phyloP scores from a whole-genome alignment of 2,888 invertebrate species.

The Horisme vitalbata region DNA sequence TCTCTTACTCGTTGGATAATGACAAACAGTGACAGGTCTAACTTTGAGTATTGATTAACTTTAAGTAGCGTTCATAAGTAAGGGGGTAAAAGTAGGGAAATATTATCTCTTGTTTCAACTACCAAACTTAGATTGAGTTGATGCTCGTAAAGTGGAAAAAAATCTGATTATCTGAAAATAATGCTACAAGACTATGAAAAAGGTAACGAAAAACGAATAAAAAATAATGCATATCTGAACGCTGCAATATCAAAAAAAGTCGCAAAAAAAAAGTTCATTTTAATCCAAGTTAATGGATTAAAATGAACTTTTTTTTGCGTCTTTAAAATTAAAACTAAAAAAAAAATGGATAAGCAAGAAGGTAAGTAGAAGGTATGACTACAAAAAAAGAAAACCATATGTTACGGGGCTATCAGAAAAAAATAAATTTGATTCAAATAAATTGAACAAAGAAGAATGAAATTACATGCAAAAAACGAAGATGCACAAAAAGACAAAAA shows the following conservation, averaged over 20 bases:
- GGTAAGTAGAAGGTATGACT: slow-evolving; percentile 33
- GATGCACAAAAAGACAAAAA: slow-evolving; percentile 26
- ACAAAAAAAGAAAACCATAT: slow-evolving; percentile 33
- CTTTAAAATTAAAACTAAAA: too few relatives aligned
- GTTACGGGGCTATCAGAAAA: slow-evolving; percentile 36
- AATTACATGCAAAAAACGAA: slow-evolving; percentile 35
- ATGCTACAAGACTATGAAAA: slow-evolving; percentile 27
- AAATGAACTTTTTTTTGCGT: too few relatives aligned
- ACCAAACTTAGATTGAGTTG: slow-evolving; percentile 24
- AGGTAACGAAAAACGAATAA: slow-evolving; percentile 14
- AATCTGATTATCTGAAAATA: slow-evolving; percentile 11
- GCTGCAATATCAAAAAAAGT: slow-evolving; percentile 36
- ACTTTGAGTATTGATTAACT: too few relatives aligned
- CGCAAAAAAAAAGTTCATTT: too few relatives aligned
- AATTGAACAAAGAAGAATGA: slow-evolving; percentile 36
- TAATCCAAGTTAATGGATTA: too few relatives aligned
- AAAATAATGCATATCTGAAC: slow-evolving; percentile 14
- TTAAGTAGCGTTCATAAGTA: too few relatives aligned
- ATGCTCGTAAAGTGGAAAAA: slow-evolving; percentile 28
- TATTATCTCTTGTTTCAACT: slow-evolving; percentile 27
- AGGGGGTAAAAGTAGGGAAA: slow-evolving; percentile 31
- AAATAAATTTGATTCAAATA: slow-evolving; percentile 35
- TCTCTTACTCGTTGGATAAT: too few relatives aligned
- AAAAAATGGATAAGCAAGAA: too few relatives aligned
- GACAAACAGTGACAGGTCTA: too few relatives aligned